Percentiles rank a stretch among this genome's conserved stretches.
Evolutionary conservation across 2,888 invertebrate species (phyloP).

Genomic region (Pediacus dermestoides): DNA sequence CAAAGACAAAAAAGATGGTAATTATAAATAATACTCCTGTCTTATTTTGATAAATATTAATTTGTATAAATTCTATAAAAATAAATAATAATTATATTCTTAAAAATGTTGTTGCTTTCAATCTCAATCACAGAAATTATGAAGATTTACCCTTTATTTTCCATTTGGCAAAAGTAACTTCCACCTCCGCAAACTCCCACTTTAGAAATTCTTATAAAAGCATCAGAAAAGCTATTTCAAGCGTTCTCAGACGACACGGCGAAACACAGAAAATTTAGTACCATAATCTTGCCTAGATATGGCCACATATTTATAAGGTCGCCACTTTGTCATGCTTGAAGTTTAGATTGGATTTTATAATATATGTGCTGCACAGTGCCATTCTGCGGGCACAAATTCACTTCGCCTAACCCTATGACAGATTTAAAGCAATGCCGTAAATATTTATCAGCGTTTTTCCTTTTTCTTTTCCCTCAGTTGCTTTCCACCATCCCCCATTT

Average conservation of each 20-base stretch:
- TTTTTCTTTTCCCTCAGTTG: too few species aligned
- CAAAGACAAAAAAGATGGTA: too few species aligned
- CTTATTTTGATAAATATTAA: too few species aligned
- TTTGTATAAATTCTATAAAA: too few species aligned
- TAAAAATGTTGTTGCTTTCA: too few species aligned
- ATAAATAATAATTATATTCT: too few species aligned
- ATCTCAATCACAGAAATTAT: too few species aligned
- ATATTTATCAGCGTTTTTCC: constrained; percentile 2
- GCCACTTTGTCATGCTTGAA: constrained; percentile 51
- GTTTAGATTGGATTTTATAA: constrained; percentile 53
- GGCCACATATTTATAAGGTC: constrained; percentile 51
- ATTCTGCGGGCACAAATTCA: constrained; percentile 18
- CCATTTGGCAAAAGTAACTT: too few species aligned
- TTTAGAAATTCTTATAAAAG: constrained; percentile 6
- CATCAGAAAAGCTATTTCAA: constrained; percentile 10
- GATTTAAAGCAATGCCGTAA: constrained; percentile 10
- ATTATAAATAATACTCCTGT: too few species aligned
- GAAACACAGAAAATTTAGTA: constrained; percentile 48
- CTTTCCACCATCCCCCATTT: too few species aligned
- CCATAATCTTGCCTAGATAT: constrained; percentile 49
- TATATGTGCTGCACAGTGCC: constrained; percentile 36
- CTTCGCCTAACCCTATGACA: constrained; percentile 5
- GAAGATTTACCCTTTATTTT: too few species aligned
- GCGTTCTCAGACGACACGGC: constrained; percentile 41
- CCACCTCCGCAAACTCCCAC: not conserved